Base-by-base conservation (phyloP, 1,140 invertebrate genomes). In the Drosophila ironensis region DNA sequence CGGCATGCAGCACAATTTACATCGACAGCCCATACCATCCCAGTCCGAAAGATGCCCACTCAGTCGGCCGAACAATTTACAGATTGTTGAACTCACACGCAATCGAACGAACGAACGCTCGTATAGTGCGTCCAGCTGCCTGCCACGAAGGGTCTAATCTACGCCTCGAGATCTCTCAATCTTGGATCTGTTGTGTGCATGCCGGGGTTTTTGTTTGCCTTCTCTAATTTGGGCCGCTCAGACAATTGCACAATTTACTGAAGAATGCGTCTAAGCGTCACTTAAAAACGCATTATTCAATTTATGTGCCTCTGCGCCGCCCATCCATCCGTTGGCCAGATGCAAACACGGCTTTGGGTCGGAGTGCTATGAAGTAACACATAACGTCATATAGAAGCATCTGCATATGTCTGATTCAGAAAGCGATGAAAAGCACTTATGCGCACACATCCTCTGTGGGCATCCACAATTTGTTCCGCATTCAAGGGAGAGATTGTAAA, bases 241-340 rank as follows among this genome's bases (percentile, higher is more conserved):
- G 40, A 73, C 84, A 88, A 88, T 88, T 88, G 84, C 69, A 75
- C 77, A 88, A 88, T 88, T 76, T 84, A 73, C 44, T 72, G 63
- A 84, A 78, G 86, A 88, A 88, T 88, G 84, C 68, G 72, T 88
- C 84, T 84, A 76, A 88, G 77, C 84, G 53, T 76, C 78, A 88
- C 84, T 88, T 87, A 84, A 88, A 76, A 87, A 84, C 74, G 64
- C 71, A 87, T 87, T 87, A 88, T 88, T 87, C 71, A 84, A 84
- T 87, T 87, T 61, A 75, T 63, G 53, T 8, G 12, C 20, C 2
- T 22, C 20, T 3, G 20, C 20, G n/a, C 33, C 33, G 33, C 14
- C 33, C 33, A 37, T 37, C 11, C 41, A 44, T 42, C n/a, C 24
- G 12, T 37, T 16, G 20, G n/a, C 24, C 16, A 59, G 28, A 61